A percentile compares a stretch with the other conserved stretches of the same genome.
phyloP scores from a whole-genome alignment of 2,888 invertebrate species.

The Tipula confusa region DNA sequence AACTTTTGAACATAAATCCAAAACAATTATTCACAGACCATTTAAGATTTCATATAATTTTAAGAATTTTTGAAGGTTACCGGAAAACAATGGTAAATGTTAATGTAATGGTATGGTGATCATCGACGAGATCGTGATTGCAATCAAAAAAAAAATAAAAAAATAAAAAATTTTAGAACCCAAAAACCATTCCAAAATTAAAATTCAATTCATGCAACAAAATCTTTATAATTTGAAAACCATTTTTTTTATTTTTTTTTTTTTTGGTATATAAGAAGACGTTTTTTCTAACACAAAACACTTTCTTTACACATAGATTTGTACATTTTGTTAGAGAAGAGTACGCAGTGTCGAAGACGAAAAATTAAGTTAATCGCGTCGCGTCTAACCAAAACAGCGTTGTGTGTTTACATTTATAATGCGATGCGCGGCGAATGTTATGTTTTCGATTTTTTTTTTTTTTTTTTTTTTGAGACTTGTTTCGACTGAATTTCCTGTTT shows the following conservation, averaged over 20 bases:
- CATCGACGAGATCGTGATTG: conserved; percentile 6
- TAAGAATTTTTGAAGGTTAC: background rate
- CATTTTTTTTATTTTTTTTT: too few relatives aligned
- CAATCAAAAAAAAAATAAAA: conserved; percentile 12
- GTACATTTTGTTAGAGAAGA: background rate
- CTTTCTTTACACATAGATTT: background rate
- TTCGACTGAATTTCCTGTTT: background rate
- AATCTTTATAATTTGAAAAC: background rate
- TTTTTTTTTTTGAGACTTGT: background rate
- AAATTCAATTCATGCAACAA: background rate
- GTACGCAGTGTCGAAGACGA: background rate
- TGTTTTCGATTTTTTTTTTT: background rate
- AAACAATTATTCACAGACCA: background rate
- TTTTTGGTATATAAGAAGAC: background rate
- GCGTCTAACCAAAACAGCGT: conserved; percentile 25
- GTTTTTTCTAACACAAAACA: background rate
- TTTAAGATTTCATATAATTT: background rate
- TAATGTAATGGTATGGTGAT: background rate
- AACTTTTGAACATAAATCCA: background rate
- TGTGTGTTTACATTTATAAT: conserved; percentile 3
- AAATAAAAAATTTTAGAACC: too few relatives aligned
- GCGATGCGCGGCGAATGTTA: conserved; percentile 20
- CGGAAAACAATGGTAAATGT: background rate
- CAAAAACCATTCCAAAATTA: background rate
- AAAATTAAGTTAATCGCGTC: background rate